These are phyloP conservation scores for Glyptemys insculpta DNA, from an alignment of 2,797 vertebrate species.

Conservation along the genomic window DNA sequence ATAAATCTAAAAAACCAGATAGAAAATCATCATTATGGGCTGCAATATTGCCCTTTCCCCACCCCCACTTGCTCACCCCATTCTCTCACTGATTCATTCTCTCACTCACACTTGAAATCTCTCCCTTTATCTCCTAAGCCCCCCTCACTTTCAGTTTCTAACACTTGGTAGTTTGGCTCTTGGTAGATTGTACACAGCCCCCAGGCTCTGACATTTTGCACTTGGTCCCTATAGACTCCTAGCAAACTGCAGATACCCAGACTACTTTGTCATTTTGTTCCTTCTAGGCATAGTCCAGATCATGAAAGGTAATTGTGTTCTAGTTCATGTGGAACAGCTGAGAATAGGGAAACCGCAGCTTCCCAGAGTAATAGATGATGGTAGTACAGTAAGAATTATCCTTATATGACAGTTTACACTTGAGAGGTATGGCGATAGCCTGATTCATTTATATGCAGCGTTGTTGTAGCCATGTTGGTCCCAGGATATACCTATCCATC, in stretches of 20 bases:
- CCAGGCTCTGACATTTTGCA: background rate
- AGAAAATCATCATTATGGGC: background rate
- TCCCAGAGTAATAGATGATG: background rate
- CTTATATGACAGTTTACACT: background rate
- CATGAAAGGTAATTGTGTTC: background rate
- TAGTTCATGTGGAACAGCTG: background rate
- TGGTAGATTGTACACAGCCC: background rate
- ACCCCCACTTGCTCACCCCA: background rate
- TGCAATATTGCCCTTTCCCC: background rate
- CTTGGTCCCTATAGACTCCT: background rate
- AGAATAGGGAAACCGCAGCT: background rate
- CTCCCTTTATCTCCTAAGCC: background rate
- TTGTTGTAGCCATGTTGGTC: background rate
- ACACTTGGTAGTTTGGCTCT: background rate
- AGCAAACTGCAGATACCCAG: background rate
- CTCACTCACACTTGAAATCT: background rate
- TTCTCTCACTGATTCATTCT: background rate
- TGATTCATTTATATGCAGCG: background rate
- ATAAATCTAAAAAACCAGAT: background rate
- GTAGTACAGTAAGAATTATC: background rate
- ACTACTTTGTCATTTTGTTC: background rate
- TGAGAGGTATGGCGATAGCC: background rate
- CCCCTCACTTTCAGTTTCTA: background rate
- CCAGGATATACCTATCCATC: background rate
- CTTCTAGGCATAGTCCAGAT: background rate